Conservation (phyloP, 2,888 invertebrate genomes). For the Tortricodes alternella region DNA sequence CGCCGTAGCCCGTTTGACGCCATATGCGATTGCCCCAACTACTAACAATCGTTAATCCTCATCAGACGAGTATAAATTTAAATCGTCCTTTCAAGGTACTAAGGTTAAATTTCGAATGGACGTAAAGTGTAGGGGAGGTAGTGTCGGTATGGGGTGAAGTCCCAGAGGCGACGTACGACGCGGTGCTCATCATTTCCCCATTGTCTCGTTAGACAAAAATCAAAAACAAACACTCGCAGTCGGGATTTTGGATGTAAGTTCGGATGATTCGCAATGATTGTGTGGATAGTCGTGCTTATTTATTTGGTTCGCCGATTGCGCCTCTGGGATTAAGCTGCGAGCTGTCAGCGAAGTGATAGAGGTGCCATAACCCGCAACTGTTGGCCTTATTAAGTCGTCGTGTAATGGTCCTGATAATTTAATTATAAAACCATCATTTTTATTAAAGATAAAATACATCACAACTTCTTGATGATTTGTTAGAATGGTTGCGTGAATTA, state of each 20-base stretch:
- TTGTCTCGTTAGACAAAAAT: slow-evolving; percentile 83
- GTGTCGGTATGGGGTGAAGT: slow-evolving; percentile 70
- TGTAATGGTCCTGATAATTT: slow-evolving; percentile 10
- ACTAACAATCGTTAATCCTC: slow-evolving; percentile 53
- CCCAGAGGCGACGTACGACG: slow-evolving; percentile 76
- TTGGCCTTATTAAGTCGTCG: slow-evolving; percentile 1
- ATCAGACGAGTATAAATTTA: slow-evolving; percentile 44
- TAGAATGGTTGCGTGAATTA: slow-evolving; percentile 12
- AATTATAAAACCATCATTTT: not conserved
- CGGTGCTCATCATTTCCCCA: slow-evolving; percentile 82
- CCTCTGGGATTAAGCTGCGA: slow-evolving; percentile 51
- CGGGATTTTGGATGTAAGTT: slow-evolving; percentile 76
- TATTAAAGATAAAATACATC: slow-evolving; percentile 3
- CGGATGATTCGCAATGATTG: slow-evolving; percentile 72
- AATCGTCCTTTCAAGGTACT: slow-evolving; percentile 46
- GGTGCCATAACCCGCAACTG: slow-evolving; percentile 16
- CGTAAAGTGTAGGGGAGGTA: slow-evolving; percentile 50
- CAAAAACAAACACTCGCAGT: slow-evolving; percentile 79
- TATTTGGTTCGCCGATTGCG: slow-evolving; percentile 63
- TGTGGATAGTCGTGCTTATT: slow-evolving; percentile 51
- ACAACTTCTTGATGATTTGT: no score
- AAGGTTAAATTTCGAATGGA: slow-evolving; percentile 56
- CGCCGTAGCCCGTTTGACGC: slow-evolving; percentile 78
- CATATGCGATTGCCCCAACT: slow-evolving; percentile 64
- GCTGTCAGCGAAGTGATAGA: slow-evolving; percentile 11